These are phyloP conservation scores for Bujurquina vittata DNA, from an alignment of 2,113 vertebrate species.

Conservation along the genomic window DNA sequence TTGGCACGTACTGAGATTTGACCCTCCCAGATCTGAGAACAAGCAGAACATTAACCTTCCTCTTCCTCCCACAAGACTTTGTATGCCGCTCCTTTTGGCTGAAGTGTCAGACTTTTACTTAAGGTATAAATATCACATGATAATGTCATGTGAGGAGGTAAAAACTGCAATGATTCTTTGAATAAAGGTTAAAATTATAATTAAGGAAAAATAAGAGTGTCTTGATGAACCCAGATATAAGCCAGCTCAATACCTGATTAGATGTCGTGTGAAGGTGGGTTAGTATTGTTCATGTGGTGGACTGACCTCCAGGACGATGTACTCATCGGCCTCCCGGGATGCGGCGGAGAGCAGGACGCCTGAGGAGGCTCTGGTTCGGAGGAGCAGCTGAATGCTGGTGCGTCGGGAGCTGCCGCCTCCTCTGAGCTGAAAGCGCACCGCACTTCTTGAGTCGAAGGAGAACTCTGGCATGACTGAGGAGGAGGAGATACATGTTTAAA, in stretches of 20 bases:
- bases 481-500: neutral
- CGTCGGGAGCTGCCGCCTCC: conserved; percentile 70
- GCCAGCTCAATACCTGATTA: neutral
- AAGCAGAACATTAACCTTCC: neutral
- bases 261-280: neutral
- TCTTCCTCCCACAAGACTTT: neutral
- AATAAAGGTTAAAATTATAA: neutral
- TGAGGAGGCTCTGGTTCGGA: conserved; percentile 82
- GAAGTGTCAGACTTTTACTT: neutral
- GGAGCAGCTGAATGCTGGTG: conserved; percentile 82
- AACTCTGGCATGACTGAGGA: conserved; percentile 85
- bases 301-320: conserved; percentile 83
- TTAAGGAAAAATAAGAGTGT: neutral
- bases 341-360: conserved; percentile 83
- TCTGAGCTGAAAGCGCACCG: conserved; percentile 81
- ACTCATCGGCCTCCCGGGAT: conserved; percentile 74
- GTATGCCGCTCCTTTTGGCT: neutral
- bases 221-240: neutral
- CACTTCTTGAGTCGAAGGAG: conserved; percentile 84
- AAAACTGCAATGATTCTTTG: neutral
- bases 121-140: neutral
- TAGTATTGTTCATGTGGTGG: neutral
- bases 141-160: neutral
- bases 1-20: conserved; percentile 80
- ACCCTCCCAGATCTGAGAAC: conserved; percentile 81